A percentile compares a stretch with the other conserved stretches of the same genome.
Evolutionary conservation across 2,797 vertebrate species (phyloP).

Genomic region (Manis javanica): DNA sequence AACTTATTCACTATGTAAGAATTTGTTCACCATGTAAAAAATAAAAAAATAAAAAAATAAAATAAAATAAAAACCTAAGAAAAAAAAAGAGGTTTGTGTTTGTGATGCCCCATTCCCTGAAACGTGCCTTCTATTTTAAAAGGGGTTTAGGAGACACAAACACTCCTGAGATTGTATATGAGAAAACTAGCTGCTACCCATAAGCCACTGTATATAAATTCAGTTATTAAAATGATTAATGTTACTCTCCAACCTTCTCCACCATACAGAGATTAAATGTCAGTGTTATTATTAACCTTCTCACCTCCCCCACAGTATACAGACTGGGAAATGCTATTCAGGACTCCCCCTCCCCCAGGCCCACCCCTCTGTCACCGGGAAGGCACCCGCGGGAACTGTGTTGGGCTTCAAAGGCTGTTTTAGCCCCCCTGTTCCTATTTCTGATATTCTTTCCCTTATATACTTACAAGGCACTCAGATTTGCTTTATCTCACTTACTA

Average conservation of each 20-base stretch:
- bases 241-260: not conserved
- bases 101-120: not conserved
- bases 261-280: slow-evolving; percentile 1
- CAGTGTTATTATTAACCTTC: slow-evolving; percentile 59
- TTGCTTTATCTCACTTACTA: not conserved
- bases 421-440: not conserved
- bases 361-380: not conserved
- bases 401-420: not conserved
- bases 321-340: slow-evolving; percentile 57
- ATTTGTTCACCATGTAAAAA: no score
- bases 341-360: not conserved
- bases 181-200: not conserved
- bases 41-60: no score
- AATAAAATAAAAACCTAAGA: no score
- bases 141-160: not conserved
- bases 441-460: not conserved
- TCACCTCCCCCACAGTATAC: slow-evolving; percentile 1
- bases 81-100: not conserved
- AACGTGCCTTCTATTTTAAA: not conserved
- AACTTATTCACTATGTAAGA: no score
- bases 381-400: not conserved
- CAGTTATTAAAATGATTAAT: slow-evolving; percentile 28
- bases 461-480: not conserved
- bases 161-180: not conserved
- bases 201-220: not conserved